Evolutionary conservation across 2,113 vertebrate species (phyloP), one percentile per base, ranked within the genome.

Genomic region (Mionectes macconnelli): DNA sequence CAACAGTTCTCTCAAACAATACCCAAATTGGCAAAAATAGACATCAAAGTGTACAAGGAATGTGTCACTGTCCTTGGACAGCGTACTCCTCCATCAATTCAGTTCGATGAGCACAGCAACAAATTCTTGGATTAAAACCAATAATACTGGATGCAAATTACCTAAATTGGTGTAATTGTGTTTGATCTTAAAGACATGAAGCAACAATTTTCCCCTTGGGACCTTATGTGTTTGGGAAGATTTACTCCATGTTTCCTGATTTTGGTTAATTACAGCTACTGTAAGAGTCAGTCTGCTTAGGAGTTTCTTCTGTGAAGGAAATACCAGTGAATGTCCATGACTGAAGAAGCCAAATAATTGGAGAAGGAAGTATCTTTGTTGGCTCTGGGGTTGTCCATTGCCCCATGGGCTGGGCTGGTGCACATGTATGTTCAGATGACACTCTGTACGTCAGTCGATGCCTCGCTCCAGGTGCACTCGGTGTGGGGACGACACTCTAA

Each of bases 321-420:
- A 19, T 35, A 25, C 6, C 12, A 49, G 25, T 78, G 24, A 90
- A 60, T 4, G 0, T 62, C 78, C 1, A 1, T 62, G 57, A 28
- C 22, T 2, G 3, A 64, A 85, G 67, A 63, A 79, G 23, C 13
- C 1, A 9, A 55, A 73, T 64, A 18, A 35, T 87, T 60, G 3
- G 4, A 60, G 59, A 73, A 69, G 55, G 50, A 56, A 47, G 18
- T 56, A 19, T 25, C 0, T 0, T 25, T 0, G 0, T 70, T 6
- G n/a, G 7, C n/a, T 70, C 16, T 82, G 17, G 37, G 5, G 20
- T 63, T 4, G 7, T 60, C 27, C 27, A 40, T 66, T 70, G 28
- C 47, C 50, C 64, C 4, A 8, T 1, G 1, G 14, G 14, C 50
- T 72, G 52, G 23, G 35, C 66, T 73, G n/a, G 40, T 40, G 37